Evolutionary conservation across 1,140 invertebrate genomes (phyloP), one percentile per base, ranked within the genome.

Genomic region (Heliconius nattereri): DNA sequence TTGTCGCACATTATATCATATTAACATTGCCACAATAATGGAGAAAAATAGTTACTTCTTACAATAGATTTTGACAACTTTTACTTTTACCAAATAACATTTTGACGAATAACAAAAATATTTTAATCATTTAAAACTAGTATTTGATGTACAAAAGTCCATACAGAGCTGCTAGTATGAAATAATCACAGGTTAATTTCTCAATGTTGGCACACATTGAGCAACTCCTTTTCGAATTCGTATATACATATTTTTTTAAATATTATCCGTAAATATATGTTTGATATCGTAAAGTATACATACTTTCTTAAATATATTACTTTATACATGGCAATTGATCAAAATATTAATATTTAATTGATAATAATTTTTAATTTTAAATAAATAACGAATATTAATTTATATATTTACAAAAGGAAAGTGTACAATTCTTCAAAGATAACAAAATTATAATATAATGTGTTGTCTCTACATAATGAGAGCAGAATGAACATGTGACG

Each of bases 171-270:
- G 78, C 78, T 74, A 54, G 72, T 49, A 40, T 71, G 78, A 52
- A 66, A 66, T 66, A 66, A 79, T 79, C 78, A 79, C 73, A 79
- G 40, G 57, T 75, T 40, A 66, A 74, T 75, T 60, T 60, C 23
- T 66, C 60, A 66, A 66, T 54, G 20, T 79, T 79, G 78, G 78
- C 78, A 79, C 78, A 40, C 66, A 32, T 79, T 79, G 78, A 79
- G 78, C 78, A 79, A 79, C 75, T 76, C 66, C 37, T 32, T n/a
- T 71, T 49, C 8, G 6, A 11, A 29, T 26, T 66, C 1, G 9
- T 66, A 66, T 66, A 6, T 66, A 66, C 60, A 66, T 11, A 9
- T 11, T 66, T 66, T 66, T 66, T 19, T 23, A 29, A 60, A 26
- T 66, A 29, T 13, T 26, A 11, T n/a, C 3, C 60, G 9, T 26